Evolutionary conservation across 2,797 vertebrate species (phyloP), one percentile per base, ranked within the genome.

Genomic region (Sebastes kiyomatsui): DNA sequence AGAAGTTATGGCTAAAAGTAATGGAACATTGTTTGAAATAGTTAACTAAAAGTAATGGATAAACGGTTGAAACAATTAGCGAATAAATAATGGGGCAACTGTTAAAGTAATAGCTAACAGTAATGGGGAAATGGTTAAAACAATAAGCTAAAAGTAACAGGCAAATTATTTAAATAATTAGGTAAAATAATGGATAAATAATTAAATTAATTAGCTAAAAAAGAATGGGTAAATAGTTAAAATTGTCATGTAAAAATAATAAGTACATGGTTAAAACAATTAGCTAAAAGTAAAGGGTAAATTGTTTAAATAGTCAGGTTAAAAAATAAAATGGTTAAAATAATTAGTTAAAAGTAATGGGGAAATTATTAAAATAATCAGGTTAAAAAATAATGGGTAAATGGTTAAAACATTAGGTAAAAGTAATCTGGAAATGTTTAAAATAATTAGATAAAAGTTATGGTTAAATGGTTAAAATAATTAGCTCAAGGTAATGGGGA

Each of bases 31-130:
- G 0, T 18, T 18, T 46, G 6, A 46, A 46, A 46, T 18, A 20
- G 22, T 61, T 6, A n/a, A 0, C 42, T 6, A 0, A 60, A 38
- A 13, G 35, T 7, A 58, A 14, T 58, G 6, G 12, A 5, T 2
- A 27, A 58, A 58, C 25, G 7, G 56, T 0, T 22, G 4, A 55
- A 56, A 56, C 22, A 49, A 20, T 16, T 16, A 18, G 38, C 6
- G 0, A 46, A 46, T 0, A 42, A 42, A 42, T 18, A 0, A 61
- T 32, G 8, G 18, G 0, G 6, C 0, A 42, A 1, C 1, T 3
- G 18, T 12, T 28, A 28, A 59, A 59, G 7, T 32, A 10, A 30
- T 30, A 20, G 27, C 4, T 30, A 18, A 59, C 30, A 12, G 28
- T 61, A 13, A 33, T 62, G 0, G 25, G 14, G 27, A 14, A 59